phyloP scores from a whole-genome alignment of 2,797 vertebrate genomes.

The Paramormyrops hopkinsi region DNA sequence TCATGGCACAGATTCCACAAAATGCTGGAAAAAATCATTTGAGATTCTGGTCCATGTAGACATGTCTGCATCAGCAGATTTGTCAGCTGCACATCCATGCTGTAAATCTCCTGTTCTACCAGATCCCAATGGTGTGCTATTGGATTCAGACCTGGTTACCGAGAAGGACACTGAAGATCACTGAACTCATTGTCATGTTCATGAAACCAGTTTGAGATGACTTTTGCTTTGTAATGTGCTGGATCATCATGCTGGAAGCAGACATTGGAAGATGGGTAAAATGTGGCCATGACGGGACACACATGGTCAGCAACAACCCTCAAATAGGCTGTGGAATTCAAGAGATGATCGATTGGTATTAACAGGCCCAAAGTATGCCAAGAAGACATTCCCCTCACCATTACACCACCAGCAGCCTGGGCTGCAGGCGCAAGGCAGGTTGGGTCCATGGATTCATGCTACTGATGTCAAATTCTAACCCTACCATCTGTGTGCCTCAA shows the following conservation, averaged over 20 bases:
- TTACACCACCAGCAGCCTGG: background rate
- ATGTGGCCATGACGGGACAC: background rate
- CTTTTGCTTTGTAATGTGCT: background rate
- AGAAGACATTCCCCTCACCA: background rate
- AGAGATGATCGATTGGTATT: background rate
- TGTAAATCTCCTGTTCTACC: too few species aligned
- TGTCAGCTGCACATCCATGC: too few species aligned
- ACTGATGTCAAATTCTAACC: background rate
- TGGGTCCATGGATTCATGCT: background rate
- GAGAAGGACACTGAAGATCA: too few species aligned
- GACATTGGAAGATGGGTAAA: background rate
- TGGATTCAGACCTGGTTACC: too few species aligned
- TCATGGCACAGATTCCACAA: background rate
- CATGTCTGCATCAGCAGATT: background rate
- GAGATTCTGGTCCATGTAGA: background rate
- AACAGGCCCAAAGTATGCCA: background rate
- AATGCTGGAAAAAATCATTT: background rate
- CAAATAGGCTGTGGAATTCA: background rate
- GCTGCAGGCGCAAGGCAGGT: background rate
- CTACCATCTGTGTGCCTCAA: background rate
- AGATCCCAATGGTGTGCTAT: too few species aligned
- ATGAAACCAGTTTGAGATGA: too few species aligned
- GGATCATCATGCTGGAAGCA: background rate
- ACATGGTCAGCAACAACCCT: background rate
- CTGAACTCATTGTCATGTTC: too few species aligned